Evolutionary conservation across 1,140 invertebrate species (phyloP), one percentile per base, ranked within the genome.

Genomic region (Plectrocnemia conspersa): DNA sequence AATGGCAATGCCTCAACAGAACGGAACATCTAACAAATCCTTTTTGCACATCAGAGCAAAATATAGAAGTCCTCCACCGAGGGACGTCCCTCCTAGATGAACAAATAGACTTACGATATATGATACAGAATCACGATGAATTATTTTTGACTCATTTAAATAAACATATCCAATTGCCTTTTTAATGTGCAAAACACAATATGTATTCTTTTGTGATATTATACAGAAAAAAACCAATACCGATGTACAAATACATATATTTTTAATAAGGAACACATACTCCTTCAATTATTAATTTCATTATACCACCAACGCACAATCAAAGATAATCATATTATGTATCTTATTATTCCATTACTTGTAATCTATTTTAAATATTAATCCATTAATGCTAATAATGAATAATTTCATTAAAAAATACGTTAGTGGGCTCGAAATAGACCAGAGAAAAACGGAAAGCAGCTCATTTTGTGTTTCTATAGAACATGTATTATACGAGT

Each of bases 21-120:
- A 68, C 13, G 70, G 56, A 52, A 70, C 66, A 6, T 52, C 69
- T 16, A 72, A 73, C 41, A 74, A 77, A 66, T 71, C 79, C 67
- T 86, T 83, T 68, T 70, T 86, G 49, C 83, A 85, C 72, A 85
- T 85, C 64, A 78, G 82, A 63, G 81, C 82, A 67, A 85, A 86
- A 68, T 86, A 86, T 66, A 77, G 82, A 61, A 84, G 82, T 66
- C 77, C 82, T 29, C 78, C 81, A 50, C 77, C 79, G 55, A 63
- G 76, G 13, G 74, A 76, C 62, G 70, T 75, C 9, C 73, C 73
- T 5, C 72, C 72, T 27, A 74, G 73, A 74, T 76, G 74, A 73
- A 46, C 10, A 2, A 44, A 42, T 57, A 15, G 24, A 44, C 36
- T 42, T 54, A 44, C 15, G 18, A 45, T 38, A 41, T 42, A 21